Evolutionary conservation across 2,797 vertebrate genomes (phyloP), one percentile per base, ranked within the genome.

Genomic region (Amblyopsis hoosieri): DNA sequence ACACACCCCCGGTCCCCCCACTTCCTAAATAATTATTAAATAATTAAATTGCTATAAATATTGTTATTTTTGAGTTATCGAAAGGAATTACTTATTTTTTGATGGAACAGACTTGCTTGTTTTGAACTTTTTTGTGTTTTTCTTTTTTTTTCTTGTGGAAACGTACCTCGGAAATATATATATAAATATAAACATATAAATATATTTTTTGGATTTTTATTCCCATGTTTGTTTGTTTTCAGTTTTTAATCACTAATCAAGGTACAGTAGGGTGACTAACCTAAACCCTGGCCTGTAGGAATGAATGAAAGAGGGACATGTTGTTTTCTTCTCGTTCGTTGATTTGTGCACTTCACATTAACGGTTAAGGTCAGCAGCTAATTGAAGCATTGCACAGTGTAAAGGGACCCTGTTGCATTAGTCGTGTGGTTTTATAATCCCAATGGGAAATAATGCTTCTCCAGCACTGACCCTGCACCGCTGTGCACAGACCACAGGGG

Each of bases 101-200:
- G 63, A 49, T 57, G 84, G 86, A 55, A 76, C 69, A 76, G 71
- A 90, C 84, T 23, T 84, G 86, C 80, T 89, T 82, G 82, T 87
- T 89, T 90, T 83, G 76, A 84, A 80, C 74, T 79, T 84, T 74
- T 74, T 81, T 79, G 73, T 86, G 81, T 82, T 87, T 84, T 83
- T 62, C 77, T 79, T 72, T 71, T 17, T 57, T 14, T 59, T 3
- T 56, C 14, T 56, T 77, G 90, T 92, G 90, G 81, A 92, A 82
- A 91, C 85, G 91, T 92, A 92, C 93, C 92, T 93, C 91, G 81
- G 90, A 90, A 91, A 92, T 92, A 90, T 90, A 88, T 87, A 92
- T 89, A 89, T 83, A 89, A 1, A 17, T 1, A 55, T 29, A 53
- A 19, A 14, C 6, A 51, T 17, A 51, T 15, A 51, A 14, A 75